phyloP scores from a whole-genome alignment of 2,888 invertebrate genomes.

The Lasioglossum vierecki region DNA sequence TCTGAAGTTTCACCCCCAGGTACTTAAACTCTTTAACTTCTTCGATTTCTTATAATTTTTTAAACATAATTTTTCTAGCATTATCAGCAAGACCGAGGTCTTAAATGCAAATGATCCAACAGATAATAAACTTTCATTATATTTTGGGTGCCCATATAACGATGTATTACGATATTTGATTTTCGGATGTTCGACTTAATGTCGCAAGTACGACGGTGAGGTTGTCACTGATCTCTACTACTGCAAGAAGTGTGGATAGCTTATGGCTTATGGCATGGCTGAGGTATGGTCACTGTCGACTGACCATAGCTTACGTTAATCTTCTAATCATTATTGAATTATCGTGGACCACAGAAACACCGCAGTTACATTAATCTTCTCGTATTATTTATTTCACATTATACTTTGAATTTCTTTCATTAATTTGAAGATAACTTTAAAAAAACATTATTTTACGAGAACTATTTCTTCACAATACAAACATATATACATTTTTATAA shows the following conservation, averaged over 20 bases:
- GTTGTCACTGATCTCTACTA: background rate
- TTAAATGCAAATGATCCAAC: no score
- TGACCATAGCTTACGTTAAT: background rate
- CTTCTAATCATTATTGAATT: background rate
- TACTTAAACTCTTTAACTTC: no score
- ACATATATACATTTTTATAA: no score
- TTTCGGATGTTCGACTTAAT: background rate
- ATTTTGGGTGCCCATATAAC: background rate
- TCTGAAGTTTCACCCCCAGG: no score
- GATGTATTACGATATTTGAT: background rate
- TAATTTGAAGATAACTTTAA: no score
- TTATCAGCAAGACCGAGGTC: no score
- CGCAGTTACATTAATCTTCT: no score
- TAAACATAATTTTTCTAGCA: no score
- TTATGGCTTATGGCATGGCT: background rate
- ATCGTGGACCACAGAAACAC: background rate
- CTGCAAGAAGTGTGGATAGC: background rate
- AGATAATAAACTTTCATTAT: background rate
- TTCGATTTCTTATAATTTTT: no score
- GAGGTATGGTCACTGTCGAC: background rate
- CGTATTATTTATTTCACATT: background rate
- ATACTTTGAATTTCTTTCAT: no score
- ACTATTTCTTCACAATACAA: no score
- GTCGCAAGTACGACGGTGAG: background rate
- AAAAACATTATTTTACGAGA: no score